Conservation (phyloP, 2,888 invertebrate species). For the Sericinus montela region DNA sequence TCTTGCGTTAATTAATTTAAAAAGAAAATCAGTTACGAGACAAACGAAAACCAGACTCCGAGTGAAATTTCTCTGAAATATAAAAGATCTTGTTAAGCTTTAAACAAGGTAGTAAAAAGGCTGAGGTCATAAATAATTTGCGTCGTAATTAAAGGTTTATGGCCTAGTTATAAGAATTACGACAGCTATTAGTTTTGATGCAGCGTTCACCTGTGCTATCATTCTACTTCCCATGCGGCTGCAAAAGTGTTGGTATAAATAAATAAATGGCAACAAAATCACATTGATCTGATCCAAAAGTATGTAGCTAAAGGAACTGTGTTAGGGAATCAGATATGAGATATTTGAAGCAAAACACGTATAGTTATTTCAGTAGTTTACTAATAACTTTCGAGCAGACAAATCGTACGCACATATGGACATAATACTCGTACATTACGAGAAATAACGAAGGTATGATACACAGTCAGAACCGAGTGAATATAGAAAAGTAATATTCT, state of each 20-base stretch:
- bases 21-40: too few relatives aligned
- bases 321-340: too few relatives aligned
- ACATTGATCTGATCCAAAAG: too few relatives aligned
- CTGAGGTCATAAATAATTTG: conserved; percentile 8
- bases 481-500: neutral
- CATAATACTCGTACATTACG: neutral
- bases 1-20: too few relatives aligned
- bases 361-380: too few relatives aligned
- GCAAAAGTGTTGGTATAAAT: neutral
- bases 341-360: too few relatives aligned
- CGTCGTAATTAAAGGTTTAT: conserved; percentile 8
- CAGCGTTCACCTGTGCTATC: neutral
- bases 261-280: too few relatives aligned
- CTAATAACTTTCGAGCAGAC: too few relatives aligned
- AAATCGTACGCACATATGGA: too few relatives aligned
- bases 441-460: neutral
- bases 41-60: too few relatives aligned
- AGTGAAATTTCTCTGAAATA: too few relatives aligned
- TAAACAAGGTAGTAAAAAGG: conserved; percentile 2
- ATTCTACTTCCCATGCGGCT: neutral
- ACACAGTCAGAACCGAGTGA: neutral
- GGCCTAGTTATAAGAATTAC: conserved; percentile 3
- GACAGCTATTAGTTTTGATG: neutral
- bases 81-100: neutral
- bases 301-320: too few relatives aligned